These are phyloP conservation scores for Pseudoatta argentina DNA, from an alignment of 1,140 invertebrate genomes.

Conservation along the genomic window DNA sequence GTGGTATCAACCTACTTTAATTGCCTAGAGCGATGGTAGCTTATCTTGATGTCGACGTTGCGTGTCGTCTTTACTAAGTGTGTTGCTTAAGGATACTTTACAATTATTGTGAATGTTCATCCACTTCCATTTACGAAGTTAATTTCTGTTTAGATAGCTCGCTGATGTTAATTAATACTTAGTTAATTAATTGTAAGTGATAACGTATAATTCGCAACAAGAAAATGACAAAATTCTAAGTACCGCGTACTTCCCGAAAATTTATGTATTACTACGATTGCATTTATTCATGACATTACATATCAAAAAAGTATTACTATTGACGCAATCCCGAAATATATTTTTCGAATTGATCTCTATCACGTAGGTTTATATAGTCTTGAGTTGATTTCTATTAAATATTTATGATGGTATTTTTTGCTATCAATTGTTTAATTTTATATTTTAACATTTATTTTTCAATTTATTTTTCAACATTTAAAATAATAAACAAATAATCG, in stretches of 20 bases:
- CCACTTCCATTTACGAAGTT: not conserved
- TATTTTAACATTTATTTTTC: not conserved
- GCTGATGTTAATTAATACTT: conserved; percentile 36
- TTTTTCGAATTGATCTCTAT: not conserved
- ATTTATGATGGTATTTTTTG: not conserved
- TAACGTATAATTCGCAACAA: not conserved
- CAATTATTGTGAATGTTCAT: conserved; percentile 37
- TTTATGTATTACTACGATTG: not conserved
- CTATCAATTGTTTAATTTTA: not conserved
- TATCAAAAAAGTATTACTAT: not conserved
- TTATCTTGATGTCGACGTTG: conserved; percentile 55
- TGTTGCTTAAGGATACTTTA: conserved; percentile 20
- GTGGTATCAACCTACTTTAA: conserved; percentile 22
- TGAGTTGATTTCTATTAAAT: not conserved
- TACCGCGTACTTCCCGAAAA: not conserved
- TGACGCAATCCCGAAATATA: not conserved
- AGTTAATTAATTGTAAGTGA: conserved; percentile 20
- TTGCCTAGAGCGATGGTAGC: not conserved
- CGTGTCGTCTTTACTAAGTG: conserved; percentile 42
- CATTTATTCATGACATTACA: conserved; percentile 1
- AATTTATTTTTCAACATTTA: not conserved
- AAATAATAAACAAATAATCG: not conserved
- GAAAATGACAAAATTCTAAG: conserved; percentile 4
- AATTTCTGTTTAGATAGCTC: conserved; percentile 6
- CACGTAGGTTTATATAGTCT: not conserved